A percentile compares a stretch with the other conserved stretches of the same genome.
Evolutionary conservation across 2,113 vertebrate species (phyloP).

Genomic region (Todiramphus saurophagus): DNA sequence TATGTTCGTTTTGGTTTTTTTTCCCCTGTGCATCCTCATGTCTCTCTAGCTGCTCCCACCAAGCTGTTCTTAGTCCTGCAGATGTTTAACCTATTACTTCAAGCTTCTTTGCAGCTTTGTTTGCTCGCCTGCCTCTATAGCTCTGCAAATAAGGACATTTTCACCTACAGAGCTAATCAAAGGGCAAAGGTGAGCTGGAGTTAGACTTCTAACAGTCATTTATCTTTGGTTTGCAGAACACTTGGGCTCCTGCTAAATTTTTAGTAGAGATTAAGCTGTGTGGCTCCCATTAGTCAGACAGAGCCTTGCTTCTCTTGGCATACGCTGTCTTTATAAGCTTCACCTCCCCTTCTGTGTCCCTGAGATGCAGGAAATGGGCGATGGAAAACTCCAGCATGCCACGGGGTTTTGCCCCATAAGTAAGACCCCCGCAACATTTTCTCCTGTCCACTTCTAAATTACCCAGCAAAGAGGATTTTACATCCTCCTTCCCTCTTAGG

Average conservation of each 20-base stretch:
- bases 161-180: not conserved
- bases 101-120: not conserved
- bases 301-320: not conserved
- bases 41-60: not conserved
- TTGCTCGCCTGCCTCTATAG: not conserved
- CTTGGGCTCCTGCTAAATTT: not conserved
- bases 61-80: not conserved
- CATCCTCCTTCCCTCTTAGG: not conserved
- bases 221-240: not conserved
- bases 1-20: not conserved
- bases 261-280: not conserved
- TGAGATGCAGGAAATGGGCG: accelerated
- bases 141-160: not conserved
- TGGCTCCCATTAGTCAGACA: not conserved
- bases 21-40: not conserved
- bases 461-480: not conserved
- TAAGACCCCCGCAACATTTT: not conserved
- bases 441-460: not conserved
- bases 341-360: not conserved
- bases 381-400: not conserved
- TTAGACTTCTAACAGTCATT: not conserved
- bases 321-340: not conserved
- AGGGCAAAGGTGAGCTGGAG: not conserved
- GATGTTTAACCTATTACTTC: not conserved
- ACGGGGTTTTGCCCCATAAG: not conserved